Evolutionary conservation across 2,888 invertebrate species (phyloP).

Genomic region (Drosophila pseudotakahashii): DNA sequence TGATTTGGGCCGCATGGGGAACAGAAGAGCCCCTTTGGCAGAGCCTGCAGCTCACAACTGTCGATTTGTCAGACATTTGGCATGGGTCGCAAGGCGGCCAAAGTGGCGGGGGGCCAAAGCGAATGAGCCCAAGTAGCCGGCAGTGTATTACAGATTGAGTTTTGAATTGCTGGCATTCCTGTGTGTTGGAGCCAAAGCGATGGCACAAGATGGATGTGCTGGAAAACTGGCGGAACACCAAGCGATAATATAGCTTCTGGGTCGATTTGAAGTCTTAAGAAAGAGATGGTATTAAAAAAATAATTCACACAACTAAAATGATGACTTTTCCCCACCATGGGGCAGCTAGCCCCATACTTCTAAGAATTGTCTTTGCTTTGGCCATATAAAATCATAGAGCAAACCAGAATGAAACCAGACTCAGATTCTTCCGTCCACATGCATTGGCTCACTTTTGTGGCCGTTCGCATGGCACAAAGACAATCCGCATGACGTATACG

Average conservation of each 20-base stretch:
- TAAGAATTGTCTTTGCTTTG: neutral
- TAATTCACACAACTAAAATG: too few species aligned
- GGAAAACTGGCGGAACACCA: slow-evolving; percentile 7
- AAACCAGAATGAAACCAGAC: neutral
- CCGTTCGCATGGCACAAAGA: slow-evolving; percentile 34
- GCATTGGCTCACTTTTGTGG: slow-evolving; percentile 30
- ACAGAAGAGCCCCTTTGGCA: slow-evolving; percentile 27
- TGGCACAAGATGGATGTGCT: slow-evolving; percentile 28
- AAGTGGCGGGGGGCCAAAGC: slow-evolving; percentile 11
- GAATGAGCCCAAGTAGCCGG: slow-evolving; percentile 18
- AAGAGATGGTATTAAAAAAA: neutral
- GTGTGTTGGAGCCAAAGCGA: slow-evolving; percentile 23
- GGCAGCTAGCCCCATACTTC: too few species aligned
- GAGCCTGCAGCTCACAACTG: slow-evolving; percentile 49
- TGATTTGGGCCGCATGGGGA: slow-evolving; percentile 61
- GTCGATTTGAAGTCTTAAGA: neutral
- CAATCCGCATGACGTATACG: slow-evolving; percentile 63
- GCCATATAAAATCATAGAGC: neutral
- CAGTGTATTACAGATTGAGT: slow-evolving; percentile 43
- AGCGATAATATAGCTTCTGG: slow-evolving; percentile 12
- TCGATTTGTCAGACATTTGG: slow-evolving; percentile 55
- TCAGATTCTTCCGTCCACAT: slow-evolving; percentile 11
- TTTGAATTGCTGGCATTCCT: slow-evolving; percentile 50
- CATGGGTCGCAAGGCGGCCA: slow-evolving; percentile 11
- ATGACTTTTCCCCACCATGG: too few species aligned